Evolutionary conservation across 2,113 vertebrate genomes (phyloP).

Genomic region (Solenodon paradoxus): DNA sequence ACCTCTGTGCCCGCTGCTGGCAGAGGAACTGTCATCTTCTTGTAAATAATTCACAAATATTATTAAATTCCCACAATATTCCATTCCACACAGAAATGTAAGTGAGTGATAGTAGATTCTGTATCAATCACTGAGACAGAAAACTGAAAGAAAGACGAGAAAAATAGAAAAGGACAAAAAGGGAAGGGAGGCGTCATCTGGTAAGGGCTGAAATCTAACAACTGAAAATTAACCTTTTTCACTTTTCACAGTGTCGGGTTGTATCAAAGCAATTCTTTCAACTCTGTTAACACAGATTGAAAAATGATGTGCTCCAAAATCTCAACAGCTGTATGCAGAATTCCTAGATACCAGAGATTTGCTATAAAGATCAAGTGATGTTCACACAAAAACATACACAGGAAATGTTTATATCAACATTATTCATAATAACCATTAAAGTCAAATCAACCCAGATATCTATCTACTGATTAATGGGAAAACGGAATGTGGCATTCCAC

Average conservation of each 20-base stretch:
- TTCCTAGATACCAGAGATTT: no score
- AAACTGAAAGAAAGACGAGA: not conserved
- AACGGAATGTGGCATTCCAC: not conserved
- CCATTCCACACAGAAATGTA: not conserved
- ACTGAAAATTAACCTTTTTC: not conserved
- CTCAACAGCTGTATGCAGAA: not conserved
- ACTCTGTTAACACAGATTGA: not conserved
- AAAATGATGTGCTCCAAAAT: not conserved
- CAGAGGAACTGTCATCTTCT: not conserved
- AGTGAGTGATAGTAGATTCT: not conserved
- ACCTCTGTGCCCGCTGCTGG: not conserved
- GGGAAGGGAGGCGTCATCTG: not conserved
- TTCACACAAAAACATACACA: not conserved
- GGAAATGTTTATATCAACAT: not conserved
- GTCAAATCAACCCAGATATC: not conserved
- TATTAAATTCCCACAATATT: not conserved
- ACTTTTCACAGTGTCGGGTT: no score
- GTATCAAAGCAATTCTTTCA: not conserved
- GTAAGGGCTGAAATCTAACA: not conserved
- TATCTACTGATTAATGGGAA: not conserved
- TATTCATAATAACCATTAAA: not conserved
- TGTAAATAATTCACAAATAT: not conserved
- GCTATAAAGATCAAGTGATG: not conserved
- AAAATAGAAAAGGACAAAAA: not conserved
- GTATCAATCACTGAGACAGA: not conserved